Conservation (phyloP, 2,888 invertebrate genomes). For the Trachelus troglodyta region DNA sequence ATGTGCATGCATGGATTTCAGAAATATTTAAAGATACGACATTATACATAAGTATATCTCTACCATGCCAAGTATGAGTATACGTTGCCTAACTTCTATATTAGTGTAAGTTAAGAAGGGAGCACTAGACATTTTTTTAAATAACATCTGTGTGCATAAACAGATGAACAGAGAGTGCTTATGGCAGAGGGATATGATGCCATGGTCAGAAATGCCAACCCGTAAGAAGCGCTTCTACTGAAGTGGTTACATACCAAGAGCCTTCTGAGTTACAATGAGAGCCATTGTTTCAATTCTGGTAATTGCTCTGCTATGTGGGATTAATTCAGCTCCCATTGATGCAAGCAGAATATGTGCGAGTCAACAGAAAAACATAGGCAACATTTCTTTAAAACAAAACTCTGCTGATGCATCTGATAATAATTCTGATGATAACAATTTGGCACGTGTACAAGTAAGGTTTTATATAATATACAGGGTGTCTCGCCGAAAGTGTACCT, state of each 20-base stretch:
- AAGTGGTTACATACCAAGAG: slow-evolving; percentile 53
- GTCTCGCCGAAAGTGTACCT: too few relatives aligned
- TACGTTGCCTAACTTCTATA: too few relatives aligned
- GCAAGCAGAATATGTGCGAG: slow-evolving; percentile 55
- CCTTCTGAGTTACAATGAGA: slow-evolving; percentile 51
- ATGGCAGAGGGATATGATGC: slow-evolving; percentile 28
- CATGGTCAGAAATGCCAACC: slow-evolving; percentile 46
- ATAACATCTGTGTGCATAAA: not conserved
- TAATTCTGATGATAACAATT: slow-evolving; percentile 41
- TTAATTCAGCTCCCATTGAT: slow-evolving; percentile 43
- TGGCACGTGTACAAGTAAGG: slow-evolving; percentile 40
- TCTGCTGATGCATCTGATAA: slow-evolving; percentile 41
- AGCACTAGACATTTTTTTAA: too few relatives aligned
- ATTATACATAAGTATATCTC: too few relatives aligned
- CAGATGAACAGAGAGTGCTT: slow-evolving; percentile 20
- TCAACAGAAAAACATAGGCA: slow-evolving; percentile 47
- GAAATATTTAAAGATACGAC: too few relatives aligned
- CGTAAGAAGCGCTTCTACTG: slow-evolving; percentile 45
- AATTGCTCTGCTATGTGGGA: slow-evolving; percentile 46
- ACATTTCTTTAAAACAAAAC: slow-evolving; percentile 43
- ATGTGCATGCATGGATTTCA: too few relatives aligned
- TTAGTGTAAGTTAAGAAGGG: too few relatives aligned
- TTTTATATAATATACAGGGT: not conserved
- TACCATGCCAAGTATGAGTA: too few relatives aligned
- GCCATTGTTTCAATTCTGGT: slow-evolving; percentile 52